Evolutionary conservation across 2,113 vertebrate genomes (phyloP).

Genomic region (Gymnogyps californianus): DNA sequence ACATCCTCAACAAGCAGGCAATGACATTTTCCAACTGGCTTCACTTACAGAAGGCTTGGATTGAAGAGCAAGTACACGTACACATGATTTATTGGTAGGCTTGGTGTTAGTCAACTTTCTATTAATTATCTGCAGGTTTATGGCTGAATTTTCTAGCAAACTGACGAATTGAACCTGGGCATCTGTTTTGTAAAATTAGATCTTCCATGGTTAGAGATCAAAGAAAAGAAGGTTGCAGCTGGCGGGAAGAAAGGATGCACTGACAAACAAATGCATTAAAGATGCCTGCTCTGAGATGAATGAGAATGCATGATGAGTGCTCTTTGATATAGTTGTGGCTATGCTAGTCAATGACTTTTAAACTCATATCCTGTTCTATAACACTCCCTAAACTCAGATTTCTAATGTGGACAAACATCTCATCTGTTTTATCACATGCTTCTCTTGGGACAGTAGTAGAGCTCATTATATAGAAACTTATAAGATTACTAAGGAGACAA

Average conservation of each 20-base stretch:
- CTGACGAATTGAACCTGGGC: not conserved
- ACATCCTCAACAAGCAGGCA: not conserved
- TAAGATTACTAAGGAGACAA: not conserved
- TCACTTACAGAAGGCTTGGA: not conserved
- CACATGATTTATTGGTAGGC: not conserved
- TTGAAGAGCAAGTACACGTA: not conserved
- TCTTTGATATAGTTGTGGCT: not conserved
- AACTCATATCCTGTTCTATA: not conserved
- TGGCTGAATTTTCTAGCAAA: not conserved
- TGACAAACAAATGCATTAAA: constrained; percentile 11
- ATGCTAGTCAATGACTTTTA: not conserved
- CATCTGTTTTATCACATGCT: not conserved
- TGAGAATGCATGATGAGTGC: not conserved
- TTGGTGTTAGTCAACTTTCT: not conserved
- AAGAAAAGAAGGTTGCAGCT: not conserved
- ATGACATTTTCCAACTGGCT: not conserved
- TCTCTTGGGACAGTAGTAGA: not conserved
- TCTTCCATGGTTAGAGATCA: not conserved
- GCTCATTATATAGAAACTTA: not conserved
- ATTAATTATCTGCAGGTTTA: not conserved
- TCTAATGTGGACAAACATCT: not conserved
- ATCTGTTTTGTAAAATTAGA: not conserved
- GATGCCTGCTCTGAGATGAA: not conserved
- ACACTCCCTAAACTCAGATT: not conserved
- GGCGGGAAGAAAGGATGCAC: not conserved